A percentile compares a stretch with the other conserved stretches of the same genome.
These are phyloP conservation scores for Plectrocnemia conspersa DNA, from an alignment of 1,140 invertebrate species.

Conservation along the genomic window DNA sequence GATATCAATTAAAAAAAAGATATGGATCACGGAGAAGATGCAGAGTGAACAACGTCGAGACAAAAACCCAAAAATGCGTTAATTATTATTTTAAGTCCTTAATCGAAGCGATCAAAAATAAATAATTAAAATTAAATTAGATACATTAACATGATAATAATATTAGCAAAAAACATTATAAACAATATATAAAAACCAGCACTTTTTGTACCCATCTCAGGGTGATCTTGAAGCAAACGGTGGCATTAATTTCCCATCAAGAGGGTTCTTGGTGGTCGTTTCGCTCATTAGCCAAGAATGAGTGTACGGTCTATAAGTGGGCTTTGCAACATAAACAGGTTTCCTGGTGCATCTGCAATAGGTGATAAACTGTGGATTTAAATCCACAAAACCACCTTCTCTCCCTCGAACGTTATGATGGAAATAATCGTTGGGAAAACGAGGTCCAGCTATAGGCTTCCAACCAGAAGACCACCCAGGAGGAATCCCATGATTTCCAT, in stretches of 20 bases:
- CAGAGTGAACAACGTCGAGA: no score
- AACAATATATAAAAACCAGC: no score
- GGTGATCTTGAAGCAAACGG: conserved; percentile 26
- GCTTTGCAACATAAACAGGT: conserved; percentile 15
- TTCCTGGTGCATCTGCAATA: conserved; percentile 27
- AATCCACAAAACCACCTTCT: conserved; percentile 16
- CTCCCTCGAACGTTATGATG: conserved; percentile 28
- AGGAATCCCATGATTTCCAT: conserved; percentile 12
- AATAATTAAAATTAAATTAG: no score
- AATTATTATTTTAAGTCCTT: no score
- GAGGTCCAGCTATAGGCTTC: conserved; percentile 12
- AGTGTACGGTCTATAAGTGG: neutral
- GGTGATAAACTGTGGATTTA: conserved; percentile 19
- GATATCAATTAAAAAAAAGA: no score
- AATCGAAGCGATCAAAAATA: no score
- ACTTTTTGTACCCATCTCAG: no score
- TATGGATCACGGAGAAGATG: no score
- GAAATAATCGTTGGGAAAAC: conserved; percentile 21
- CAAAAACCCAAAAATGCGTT: no score
- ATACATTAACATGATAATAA: no score
- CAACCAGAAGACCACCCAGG: conserved; percentile 25
- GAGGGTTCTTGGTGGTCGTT: conserved; percentile 18
- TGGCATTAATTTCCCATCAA: conserved; percentile 27
- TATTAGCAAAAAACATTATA: no score
- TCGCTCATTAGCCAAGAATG: conserved; percentile 22